Evolutionary conservation across 2,113 vertebrate species (phyloP).

Genomic region (Cyprinodon brontotheroides): DNA sequence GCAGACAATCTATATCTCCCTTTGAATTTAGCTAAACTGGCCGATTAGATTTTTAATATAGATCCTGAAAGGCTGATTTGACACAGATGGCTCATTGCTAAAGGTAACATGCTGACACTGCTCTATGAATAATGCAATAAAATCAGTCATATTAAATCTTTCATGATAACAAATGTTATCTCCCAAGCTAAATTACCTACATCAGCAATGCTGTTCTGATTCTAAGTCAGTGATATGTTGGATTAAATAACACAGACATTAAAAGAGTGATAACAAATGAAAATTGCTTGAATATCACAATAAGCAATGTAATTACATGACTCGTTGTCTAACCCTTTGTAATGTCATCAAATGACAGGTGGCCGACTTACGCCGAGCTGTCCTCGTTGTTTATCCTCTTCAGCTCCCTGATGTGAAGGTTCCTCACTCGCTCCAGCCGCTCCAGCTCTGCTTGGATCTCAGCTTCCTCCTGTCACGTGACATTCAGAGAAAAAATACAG

Average conservation of each 20-base stretch:
- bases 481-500: background rate
- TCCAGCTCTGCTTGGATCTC: slow-evolving; percentile 98
- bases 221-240: too few species aligned
- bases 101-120: background rate
- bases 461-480: slow-evolving; percentile 87
- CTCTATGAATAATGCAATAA: background rate
- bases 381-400: slow-evolving; percentile 99
- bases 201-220: too few species aligned
- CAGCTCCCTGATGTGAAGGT: slow-evolving; percentile 98
- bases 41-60: background rate
- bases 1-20: background rate
- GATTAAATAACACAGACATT: too few species aligned
- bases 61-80: background rate
- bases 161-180: background rate
- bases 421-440: slow-evolving; percentile 95
- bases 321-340: too few species aligned
- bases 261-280: too few species aligned
- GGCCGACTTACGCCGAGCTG: slow-evolving; percentile 90
- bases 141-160: background rate
- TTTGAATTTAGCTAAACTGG: background rate
- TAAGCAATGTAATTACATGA: too few species aligned
- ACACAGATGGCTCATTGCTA: background rate
- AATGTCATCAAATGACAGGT: background rate
- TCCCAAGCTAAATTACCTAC: background rate
- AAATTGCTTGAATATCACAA: too few species aligned